A percentile compares a stretch with the other conserved stretches of the same genome.
Conservation (phyloP, 2,888 invertebrate genomes). For the Plagiodera versicolora region DNA sequence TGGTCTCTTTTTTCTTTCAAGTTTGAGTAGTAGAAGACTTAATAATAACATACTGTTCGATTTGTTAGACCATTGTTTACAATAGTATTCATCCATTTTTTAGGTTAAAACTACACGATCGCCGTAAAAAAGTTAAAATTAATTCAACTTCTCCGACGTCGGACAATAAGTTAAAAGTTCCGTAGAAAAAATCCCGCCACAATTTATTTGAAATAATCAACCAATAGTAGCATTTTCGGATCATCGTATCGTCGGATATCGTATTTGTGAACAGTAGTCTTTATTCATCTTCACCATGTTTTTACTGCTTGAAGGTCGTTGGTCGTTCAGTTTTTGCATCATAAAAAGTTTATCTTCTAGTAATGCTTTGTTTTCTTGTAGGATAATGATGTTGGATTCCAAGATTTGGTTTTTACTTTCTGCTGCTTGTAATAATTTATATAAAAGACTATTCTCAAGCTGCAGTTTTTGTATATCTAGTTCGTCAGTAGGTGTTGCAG, state of each 20-base stretch:
- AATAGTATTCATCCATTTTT: slow-evolving; percentile 3
- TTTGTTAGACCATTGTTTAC: not conserved
- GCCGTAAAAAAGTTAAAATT: slow-evolving; percentile 3
- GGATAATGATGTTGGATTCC: slow-evolving; percentile 5
- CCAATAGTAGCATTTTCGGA: not conserved
- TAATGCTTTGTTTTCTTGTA: slow-evolving; percentile 7
- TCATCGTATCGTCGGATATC: not conserved
- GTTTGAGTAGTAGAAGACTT: not conserved
- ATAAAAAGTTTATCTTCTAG: slow-evolving; percentile 9
- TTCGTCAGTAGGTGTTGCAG: too few relatives aligned
- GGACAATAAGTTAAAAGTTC: slow-evolving; percentile 4
- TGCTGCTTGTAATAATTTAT: slow-evolving; percentile 9
- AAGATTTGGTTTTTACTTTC: slow-evolving; percentile 2
- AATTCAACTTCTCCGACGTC: not conserved
- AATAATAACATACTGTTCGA: not conserved
- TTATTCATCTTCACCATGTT: slow-evolving; percentile 1
- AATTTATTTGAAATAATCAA: not conserved
- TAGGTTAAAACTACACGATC: not conserved
- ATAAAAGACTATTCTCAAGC: slow-evolving; percentile 4
- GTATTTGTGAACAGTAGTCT: not conserved
- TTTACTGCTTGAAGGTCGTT: slow-evolving; percentile 7
- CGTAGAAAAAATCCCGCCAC: not conserved
- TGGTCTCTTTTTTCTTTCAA: not conserved
- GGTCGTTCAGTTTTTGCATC: slow-evolving; percentile 1
- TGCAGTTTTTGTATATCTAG: slow-evolving; percentile 4